Conservation (phyloP, 2,797 vertebrate genomes). For the Xiphophorus birchmanni region DNA sequence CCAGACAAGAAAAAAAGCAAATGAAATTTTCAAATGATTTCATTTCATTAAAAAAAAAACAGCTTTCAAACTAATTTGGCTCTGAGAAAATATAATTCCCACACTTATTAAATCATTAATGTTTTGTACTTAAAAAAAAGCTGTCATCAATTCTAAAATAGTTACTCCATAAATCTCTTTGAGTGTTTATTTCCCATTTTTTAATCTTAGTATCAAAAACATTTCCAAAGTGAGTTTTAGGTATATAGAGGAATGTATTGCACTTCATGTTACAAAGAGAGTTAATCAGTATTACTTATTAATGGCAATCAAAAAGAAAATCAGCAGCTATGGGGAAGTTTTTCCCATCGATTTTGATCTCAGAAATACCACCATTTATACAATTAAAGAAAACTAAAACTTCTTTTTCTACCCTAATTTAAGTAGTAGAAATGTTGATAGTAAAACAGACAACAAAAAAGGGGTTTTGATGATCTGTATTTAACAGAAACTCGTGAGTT, state of each 20-base stretch:
- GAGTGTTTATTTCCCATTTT: too few species aligned
- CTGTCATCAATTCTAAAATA: neutral
- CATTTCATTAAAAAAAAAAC: neutral
- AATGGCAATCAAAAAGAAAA: neutral
- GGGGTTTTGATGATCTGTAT: conserved; percentile 3
- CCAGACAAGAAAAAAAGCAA: neutral
- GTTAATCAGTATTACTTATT: neutral
- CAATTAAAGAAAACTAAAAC: neutral
- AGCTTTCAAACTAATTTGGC: neutral
- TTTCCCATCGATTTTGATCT: neutral
- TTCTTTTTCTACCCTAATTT: neutral
- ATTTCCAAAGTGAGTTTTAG: neutral
- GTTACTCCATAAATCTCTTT: neutral
- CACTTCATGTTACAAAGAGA: neutral
- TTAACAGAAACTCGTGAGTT: conserved; percentile 37
- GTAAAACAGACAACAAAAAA: neutral
- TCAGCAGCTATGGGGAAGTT: neutral
- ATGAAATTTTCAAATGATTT: neutral
- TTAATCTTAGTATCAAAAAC: neutral
- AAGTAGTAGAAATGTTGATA: neutral
- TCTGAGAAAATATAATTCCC: neutral
- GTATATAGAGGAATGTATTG: neutral
- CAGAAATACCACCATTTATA: neutral
- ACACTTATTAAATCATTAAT: neutral
- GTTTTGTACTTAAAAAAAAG: neutral